phyloP scores from a whole-genome alignment of 2,888 invertebrate genomes.

The Cataglyphis cursor region DNA sequence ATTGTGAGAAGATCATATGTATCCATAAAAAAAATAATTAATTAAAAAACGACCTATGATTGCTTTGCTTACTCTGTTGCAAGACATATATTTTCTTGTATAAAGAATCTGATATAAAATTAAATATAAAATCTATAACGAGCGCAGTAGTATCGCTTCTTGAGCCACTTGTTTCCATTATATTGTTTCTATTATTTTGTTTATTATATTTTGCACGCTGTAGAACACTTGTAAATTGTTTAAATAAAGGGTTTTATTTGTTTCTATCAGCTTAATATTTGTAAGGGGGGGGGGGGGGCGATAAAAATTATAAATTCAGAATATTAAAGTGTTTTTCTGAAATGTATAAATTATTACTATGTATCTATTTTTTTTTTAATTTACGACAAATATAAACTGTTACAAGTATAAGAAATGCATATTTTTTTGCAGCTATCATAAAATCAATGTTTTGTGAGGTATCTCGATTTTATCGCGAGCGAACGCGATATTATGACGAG shows the following conservation, averaged over 20 bases:
- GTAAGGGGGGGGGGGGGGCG: background rate
- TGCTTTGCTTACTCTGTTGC: background rate
- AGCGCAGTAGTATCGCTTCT: no score
- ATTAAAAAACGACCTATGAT: background rate
- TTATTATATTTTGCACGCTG: no score
- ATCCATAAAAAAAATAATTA: background rate
- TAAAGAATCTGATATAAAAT: background rate
- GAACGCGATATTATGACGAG: background rate
- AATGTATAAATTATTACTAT: no score
- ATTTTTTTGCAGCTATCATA: background rate
- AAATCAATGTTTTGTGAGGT: background rate
- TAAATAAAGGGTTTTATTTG: background rate
- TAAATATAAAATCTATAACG: background rate
- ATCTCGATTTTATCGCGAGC: constrained; percentile 30
- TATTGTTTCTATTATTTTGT: no score
- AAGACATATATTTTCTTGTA: background rate
- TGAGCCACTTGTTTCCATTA: no score
- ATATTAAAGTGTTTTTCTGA: constrained; percentile 11
- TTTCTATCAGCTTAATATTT: constrained; percentile 25
- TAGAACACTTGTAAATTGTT: background rate
- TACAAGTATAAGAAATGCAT: background rate
- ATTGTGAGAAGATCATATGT: background rate
- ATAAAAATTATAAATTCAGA: background rate
- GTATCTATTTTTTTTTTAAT: background rate
- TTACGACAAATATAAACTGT: background rate